phyloP scores from a whole-genome alignment of 1,140 invertebrate species.

The Ericerus pela region DNA sequence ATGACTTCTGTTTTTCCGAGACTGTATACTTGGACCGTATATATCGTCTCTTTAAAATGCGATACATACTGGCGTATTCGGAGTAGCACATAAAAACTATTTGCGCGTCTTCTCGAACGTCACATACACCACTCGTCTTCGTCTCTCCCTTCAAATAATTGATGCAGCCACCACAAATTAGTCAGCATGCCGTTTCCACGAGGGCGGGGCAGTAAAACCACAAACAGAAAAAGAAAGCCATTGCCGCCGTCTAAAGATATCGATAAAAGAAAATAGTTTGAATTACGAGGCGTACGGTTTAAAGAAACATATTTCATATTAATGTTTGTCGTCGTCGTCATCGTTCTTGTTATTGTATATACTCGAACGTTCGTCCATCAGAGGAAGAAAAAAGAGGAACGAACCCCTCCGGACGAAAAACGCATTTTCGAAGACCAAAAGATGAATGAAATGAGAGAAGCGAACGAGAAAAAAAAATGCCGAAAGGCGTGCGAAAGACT shows the following conservation, averaged over 20 bases:
- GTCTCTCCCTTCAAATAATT: too few species aligned
- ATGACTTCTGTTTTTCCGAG: too few species aligned
- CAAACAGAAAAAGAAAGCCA: not conserved
- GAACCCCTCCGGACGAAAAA: conserved; percentile 5
- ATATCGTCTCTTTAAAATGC: too few species aligned
- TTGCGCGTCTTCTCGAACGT: too few species aligned
- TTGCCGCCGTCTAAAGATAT: too few species aligned
- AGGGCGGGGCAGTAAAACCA: not conserved
- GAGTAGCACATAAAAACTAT: too few species aligned
- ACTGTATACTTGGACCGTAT: too few species aligned
- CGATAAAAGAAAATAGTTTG: not conserved
- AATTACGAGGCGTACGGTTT: conserved; percentile 7
- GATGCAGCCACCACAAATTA: not conserved
- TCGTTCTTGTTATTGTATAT: too few species aligned
- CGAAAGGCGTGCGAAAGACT: conserved; percentile 9
- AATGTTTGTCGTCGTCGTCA: conserved; percentile 2
- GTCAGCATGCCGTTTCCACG: not conserved
- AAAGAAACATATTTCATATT: conserved; percentile 12
- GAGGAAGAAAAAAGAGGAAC: too few species aligned
- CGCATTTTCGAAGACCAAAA: conserved; percentile 10
- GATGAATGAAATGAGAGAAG: too few species aligned
- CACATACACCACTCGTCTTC: too few species aligned
- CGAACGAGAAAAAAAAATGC: conserved; percentile 7
- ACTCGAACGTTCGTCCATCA: conserved; percentile 7
- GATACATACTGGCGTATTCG: too few species aligned